Evolutionary conservation across 37 sponge, comb jelly and placozoan species (phyloP).

Genomic region (Crambe crambe): DNA sequence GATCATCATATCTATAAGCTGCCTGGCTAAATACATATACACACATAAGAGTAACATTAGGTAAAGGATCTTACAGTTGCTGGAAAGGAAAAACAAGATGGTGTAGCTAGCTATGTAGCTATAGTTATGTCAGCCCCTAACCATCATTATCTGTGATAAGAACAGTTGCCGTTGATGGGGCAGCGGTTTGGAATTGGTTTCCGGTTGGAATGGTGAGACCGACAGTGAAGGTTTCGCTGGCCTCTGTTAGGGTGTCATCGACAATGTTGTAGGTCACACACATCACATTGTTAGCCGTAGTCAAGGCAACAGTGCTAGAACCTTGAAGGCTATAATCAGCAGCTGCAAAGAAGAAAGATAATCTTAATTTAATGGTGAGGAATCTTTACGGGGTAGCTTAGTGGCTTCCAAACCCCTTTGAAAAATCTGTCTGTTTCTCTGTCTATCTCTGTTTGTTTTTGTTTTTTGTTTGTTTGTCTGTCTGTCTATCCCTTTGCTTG

Average conservation of each 20-base stretch:
- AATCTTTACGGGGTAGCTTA: no score
- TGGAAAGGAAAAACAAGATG: no score
- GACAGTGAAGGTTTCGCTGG: neutral
- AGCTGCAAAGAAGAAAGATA: neutral
- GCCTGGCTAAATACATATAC: no score
- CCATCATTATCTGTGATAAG: neutral
- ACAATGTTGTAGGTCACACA: neutral
- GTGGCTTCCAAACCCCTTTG: no score
- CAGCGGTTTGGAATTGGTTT: neutral
- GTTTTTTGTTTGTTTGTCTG: constrained; percentile 8
- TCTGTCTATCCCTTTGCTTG: neutral
- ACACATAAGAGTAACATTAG: neutral
- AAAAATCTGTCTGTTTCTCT: no score
- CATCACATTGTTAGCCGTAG: neutral
- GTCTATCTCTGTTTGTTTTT: neutral
- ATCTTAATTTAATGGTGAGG: no score
- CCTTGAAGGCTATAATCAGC: neutral
- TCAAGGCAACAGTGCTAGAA: neutral
- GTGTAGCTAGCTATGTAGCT: no score
- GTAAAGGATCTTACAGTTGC: neutral
- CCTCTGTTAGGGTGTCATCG: neutral
- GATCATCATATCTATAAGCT: no score
- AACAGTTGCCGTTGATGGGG: neutral
- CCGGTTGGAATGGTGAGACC: neutral
- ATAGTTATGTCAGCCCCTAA: no score